phyloP scores from a whole-genome alignment of 2,113 vertebrate species.

The Raja brachyura region DNA sequence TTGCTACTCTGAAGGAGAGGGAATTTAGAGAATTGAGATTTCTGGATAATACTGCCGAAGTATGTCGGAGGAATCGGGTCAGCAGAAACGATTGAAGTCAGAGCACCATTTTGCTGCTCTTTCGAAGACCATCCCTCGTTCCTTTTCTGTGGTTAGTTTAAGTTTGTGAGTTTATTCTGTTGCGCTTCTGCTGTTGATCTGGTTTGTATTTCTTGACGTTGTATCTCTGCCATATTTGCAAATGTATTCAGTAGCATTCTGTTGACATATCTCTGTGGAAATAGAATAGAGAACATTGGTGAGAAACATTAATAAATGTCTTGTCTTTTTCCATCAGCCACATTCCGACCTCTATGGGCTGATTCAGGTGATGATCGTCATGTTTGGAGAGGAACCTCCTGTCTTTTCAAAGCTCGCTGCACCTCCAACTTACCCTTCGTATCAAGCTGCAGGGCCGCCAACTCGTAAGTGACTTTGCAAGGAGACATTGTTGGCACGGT shows the following conservation, averaged over 20 bases:
- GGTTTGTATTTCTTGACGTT: background rate
- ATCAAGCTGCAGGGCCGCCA: conserved; percentile 86
- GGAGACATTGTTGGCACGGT: background rate
- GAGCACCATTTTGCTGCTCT: background rate
- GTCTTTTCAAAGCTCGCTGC: conserved; percentile 88
- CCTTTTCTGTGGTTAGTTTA: background rate
- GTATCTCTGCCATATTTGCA: background rate
- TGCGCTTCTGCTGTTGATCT: background rate
- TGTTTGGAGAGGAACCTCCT: conserved; percentile 94
- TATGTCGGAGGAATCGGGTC: background rate
- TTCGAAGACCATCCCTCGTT: background rate
- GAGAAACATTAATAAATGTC: background rate
- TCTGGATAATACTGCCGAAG: background rate
- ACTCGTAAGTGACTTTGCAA: conserved; percentile 67
- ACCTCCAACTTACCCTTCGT: conserved; percentile 76
- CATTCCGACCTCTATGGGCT: conserved; percentile 88
- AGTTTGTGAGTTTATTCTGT: background rate
- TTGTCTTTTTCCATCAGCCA: conserved; percentile 60
- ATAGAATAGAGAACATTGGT: no score
- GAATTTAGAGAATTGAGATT: background rate
- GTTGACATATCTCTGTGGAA: background rate
- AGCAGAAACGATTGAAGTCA: background rate
- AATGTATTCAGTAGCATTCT: background rate
- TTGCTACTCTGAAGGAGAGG: background rate
- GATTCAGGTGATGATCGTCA: conserved; percentile 97